Evolutionary conservation across 2,113 vertebrate species (phyloP), one percentile per base, ranked within the genome.

Genomic region (Varanus salvator): DNA sequence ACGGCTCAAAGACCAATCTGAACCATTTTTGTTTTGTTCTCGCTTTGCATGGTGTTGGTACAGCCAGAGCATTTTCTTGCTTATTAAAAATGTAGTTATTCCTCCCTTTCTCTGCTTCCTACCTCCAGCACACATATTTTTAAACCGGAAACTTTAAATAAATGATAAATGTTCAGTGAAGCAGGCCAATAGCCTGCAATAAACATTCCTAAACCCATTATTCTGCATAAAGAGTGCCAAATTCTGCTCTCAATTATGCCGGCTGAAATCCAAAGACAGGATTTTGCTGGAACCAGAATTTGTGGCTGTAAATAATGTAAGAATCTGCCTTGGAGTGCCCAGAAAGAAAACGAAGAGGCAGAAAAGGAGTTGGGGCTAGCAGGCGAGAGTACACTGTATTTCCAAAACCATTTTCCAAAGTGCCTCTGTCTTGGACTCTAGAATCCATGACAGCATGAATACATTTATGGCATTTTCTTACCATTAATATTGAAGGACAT

Each of bases 151-250:
- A 84, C 60, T 84, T 78, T 91, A 84, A 91, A 91, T 84, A 78
- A 91, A 91, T 87, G 80, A 87, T 87, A 84, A 87, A 71, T 38
- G 86, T 91, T 84, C 81, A 84, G 72, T 11, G 19, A 60, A 60
- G 31, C 66, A 71, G 88, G 88, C 74, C 88, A 85, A 90, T 80
- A 52, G 83, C 75, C 88, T 71, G 88, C 11, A n/a, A 87, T 72
- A 87, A 87, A 90, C 21, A 25, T 68, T 80, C 48, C 76, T 80
- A 87, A 87, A 68, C 72, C 86, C 44, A 82, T 88, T 85, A 76
- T 83, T 90, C 50, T 88, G 83, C 76, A 77, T 54, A 86, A 52
- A 34, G 34, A 82, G 57, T 80, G 84, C 83, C 57, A 89, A 85
- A 75, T 75, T 91, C 83, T 88, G 77, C 34, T 82, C 87, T 88